Base-by-base conservation (phyloP, 2,888 invertebrate species). In the Exephanes ischioxanthus region DNA sequence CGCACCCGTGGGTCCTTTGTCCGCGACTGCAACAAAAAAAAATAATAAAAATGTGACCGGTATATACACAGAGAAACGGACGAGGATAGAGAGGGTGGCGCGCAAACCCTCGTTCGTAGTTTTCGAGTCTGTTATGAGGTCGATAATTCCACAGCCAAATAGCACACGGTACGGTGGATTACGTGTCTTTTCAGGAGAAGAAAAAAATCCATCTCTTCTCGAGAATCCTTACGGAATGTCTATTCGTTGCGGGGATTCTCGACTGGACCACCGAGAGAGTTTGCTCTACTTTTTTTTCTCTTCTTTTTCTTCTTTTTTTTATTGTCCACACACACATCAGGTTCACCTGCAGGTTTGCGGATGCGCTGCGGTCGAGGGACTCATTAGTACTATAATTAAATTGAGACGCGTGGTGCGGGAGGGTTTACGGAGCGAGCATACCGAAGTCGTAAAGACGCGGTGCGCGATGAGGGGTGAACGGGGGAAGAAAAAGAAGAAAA, bases 401-500 rank as follows among this genome's bases (percentile, higher is more conserved):
- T 84, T 78, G 78, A 33, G 73, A 70, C 61, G 45, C 77, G 68
- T 63, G 61, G 83, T 70, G 67, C 51, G 72, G 51, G 45, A 45
- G 45, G 45, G 3, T 45, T 75, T 66, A 75, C 76, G 79, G 73
- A 81, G 80, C 85, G 87, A 45, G 84, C 88, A 88, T 87, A 85
- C 86, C 86, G 85, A 87, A 88, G 86, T 83, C 83, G 88, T 88
- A 86, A 88, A 87, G 84, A 88, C 83, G 78, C 77, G 72, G 22
- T 48, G 66, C 72, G 63, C 70, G 76, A 33, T 41, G 80, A 55
- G 67, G 81, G 78, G 78, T 81, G 78, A 75, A 81, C 75, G 79
- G 58, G 71, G 75, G 75, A 77, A 33, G 19, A 70, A 75, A 66
- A 71, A 33, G 19, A 70, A 75, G 58, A 68, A 55, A 51, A 79